Base-by-base conservation (phyloP, 2,797 vertebrate species). In the Gallirallus australis region DNA sequence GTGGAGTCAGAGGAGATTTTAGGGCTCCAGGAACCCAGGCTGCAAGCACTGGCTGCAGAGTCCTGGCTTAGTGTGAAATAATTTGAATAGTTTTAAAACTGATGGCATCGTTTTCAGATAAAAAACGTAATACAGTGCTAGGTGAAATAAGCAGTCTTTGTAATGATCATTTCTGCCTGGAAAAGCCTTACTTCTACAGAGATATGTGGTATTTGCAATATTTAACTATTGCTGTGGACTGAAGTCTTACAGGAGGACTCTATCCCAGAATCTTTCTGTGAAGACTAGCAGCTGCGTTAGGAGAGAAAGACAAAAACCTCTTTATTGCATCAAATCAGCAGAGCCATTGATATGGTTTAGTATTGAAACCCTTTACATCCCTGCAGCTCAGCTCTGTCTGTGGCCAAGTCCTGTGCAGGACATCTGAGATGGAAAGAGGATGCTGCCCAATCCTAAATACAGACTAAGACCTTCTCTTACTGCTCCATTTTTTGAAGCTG, bases 41-140 rank as follows among this genome's bases (percentile, higher is more conserved):
- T 80, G 31, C 0, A 2, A 57, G n/a, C 0, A 1, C 42, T 2
- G 3, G 40, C 27, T 60, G 11, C 47, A 31, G 14, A 25, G 28
- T 37, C 31, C 48, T 21, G 20, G 21, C 54, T 72, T 78, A 53
- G 30, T 11, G 13, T n/a, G 25, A 52, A 86, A 17, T 25, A 45
- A 76, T 61, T 56, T 19, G 5, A 60, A 24, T 10, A 56, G 48
- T 19, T 88, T 35, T 19, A 56, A 33, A 61, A 37, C 7, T 27
- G 8, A 27, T 9, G 40, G 30, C 12, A 11, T 7, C 33, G 27
- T 86, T 86, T 69, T 12, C 53, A 65, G 5, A 4, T 11, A 8
- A 69, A 88, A 91, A 78, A 57, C 7, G 21, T 31, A 37, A 21
- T 31, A 31, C 28, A 84, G 11, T 2, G 4, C 10, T 30, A 30